These are phyloP conservation scores for Mormyrops boulengeri DNA, from an alignment of 2,797 vertebrate genomes.

Conservation along the genomic window DNA sequence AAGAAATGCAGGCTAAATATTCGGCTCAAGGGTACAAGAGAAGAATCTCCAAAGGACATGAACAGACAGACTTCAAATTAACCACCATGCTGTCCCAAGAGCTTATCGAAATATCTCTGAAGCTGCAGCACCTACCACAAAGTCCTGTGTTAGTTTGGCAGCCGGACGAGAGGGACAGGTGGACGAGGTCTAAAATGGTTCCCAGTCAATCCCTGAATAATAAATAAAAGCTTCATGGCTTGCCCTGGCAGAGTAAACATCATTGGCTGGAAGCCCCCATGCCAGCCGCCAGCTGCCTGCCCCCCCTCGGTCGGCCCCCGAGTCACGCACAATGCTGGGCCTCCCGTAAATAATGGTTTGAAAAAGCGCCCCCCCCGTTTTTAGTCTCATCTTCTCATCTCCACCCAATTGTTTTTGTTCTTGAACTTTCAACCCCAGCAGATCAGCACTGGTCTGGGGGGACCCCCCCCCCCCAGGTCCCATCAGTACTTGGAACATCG, in stretches of 20 bases:
- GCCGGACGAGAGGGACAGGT: background rate
- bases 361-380: background rate
- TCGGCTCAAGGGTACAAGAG: background rate
- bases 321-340: background rate
- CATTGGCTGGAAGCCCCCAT: background rate
- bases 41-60: background rate
- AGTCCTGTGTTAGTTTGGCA: background rate
- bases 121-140: background rate
- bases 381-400: background rate
- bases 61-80: background rate
- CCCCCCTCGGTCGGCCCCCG: background rate
- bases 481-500: background rate
- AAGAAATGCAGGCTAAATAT: background rate
- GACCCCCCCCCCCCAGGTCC: background rate
- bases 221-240: background rate
- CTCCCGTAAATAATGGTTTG: background rate
- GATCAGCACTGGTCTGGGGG: background rate
- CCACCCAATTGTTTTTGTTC: background rate
- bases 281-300: background rate
- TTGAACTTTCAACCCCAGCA: slow-evolving; percentile 1
- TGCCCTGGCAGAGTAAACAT: background rate
- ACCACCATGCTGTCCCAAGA: background rate
- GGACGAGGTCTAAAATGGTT: background rate
- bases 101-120: background rate
- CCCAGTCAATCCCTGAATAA: background rate